Evolutionary conservation across 2,113 vertebrate genomes (phyloP), one percentile per base, ranked within the genome.

Genomic region (Macroglossus sobrinus): DNA sequence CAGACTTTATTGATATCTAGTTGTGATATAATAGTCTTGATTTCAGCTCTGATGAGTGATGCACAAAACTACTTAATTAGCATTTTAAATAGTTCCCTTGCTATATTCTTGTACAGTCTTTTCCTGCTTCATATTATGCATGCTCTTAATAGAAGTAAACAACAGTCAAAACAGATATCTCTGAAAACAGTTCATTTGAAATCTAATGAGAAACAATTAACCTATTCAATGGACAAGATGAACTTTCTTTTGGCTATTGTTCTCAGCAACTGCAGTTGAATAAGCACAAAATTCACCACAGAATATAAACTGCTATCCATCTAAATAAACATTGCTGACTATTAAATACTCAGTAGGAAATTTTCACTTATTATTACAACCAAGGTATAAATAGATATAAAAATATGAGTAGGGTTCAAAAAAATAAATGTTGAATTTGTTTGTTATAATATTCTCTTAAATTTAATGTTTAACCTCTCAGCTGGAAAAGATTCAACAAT

Each of bases 401-500:
- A 79, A 78, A 1, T 69, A 85, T 59, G 35, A 22, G 1, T 30
- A 45, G 6, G 7, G 2, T 61, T 95, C 28, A 87, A 87, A 81
- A 86, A 45, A 76, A 72, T 71, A 92, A 28, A 30, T 14, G 5
- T n/a, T 61, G 12, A 26, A 57, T 59, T 79, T 95, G 5, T 74
- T 89, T 43, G n/a, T 64, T 74, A 35, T 1, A 89, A 19, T 15
- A 96, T 84, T 92, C 53, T 84, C 40, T 93, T 59, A 87, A 59
- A 30, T 89, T 76, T 69, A 38, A 59, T 80, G 63, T 53, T 57
- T 79, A 78, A 71, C 10, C 22, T 5, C 4, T 85, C 28, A 72
- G 8, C 82, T 93, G 64, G 55, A 93, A 96, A 68, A 82, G 21
- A 64, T 69, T 68, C 59, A 94, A 57, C 8, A 53, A 59, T 75